These are phyloP conservation scores for Oryzias dopingdopingensis DNA, from an alignment of 2,797 vertebrate genomes.

Conservation along the genomic window DNA sequence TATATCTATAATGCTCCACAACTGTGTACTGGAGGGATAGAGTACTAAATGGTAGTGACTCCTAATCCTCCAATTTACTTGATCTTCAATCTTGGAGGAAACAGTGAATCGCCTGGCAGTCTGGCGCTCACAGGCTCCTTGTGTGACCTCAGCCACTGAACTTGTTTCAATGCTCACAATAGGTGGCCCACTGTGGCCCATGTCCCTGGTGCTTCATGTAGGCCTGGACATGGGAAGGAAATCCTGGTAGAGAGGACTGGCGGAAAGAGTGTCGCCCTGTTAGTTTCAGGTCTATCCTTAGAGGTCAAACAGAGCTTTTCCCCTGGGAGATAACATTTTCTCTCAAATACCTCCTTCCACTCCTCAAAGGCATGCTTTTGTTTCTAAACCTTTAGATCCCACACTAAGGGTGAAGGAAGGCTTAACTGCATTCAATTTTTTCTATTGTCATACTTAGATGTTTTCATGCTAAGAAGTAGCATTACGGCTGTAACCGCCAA, in stretches of 20 bases:
- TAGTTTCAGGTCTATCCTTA: constrained; percentile 65
- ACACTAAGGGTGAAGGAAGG: not conserved
- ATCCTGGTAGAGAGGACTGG: constrained; percentile 72
- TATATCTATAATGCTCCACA: constrained; percentile 60
- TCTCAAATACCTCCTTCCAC: constrained; percentile 26
- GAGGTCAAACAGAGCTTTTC: constrained; percentile 63
- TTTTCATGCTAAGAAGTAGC: not conserved
- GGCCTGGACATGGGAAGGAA: constrained; percentile 74
- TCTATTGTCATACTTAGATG: constrained; percentile 1
- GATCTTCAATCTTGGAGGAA: constrained; percentile 84
- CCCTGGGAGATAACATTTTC: constrained; percentile 38
- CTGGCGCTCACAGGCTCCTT: constrained; percentile 77
- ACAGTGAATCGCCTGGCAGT: constrained; percentile 82
- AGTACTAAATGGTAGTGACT: constrained; percentile 74
- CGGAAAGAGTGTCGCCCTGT: constrained; percentile 64
- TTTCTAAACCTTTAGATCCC: constrained; percentile 31
- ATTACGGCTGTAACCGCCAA: too few species aligned
- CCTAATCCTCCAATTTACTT: constrained; percentile 80
- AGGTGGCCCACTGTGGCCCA: constrained; percentile 64
- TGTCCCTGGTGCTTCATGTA: constrained; percentile 65
- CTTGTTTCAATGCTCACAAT: constrained; percentile 70
- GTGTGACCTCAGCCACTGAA: constrained; percentile 76
- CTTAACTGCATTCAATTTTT: constrained; percentile 1
- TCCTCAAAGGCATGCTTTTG: constrained; percentile 62
- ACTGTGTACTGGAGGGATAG: constrained; percentile 48